These are phyloP conservation scores for Diplodus puntazzo DNA, from an alignment of 2,797 vertebrate genomes.

Conservation along the genomic window DNA sequence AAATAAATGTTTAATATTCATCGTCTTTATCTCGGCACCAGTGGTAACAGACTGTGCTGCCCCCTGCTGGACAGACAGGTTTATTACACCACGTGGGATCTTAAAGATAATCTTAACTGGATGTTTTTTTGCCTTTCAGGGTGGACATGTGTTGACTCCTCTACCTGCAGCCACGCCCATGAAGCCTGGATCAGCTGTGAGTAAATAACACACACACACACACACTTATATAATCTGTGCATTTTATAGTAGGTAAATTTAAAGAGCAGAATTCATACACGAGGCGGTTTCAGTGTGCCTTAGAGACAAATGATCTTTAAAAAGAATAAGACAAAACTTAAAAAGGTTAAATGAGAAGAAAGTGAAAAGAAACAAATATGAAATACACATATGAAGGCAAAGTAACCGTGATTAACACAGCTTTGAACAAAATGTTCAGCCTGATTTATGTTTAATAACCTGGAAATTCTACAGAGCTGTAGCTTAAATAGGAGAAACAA, in stretches of 20 bases:
- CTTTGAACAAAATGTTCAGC: too few relatives aligned
- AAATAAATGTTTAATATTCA: too few relatives aligned
- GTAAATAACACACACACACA: constrained; percentile 66
- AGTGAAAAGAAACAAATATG: too few relatives aligned
- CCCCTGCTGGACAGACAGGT: constrained; percentile 18
- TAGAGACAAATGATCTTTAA: not conserved
- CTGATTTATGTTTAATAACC: too few relatives aligned
- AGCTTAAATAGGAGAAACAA: too few relatives aligned
- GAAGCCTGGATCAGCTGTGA: constrained; percentile 98
- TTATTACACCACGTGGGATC: not conserved
- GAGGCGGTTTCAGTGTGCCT: not conserved
- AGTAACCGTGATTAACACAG: too few relatives aligned
- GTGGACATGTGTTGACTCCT: constrained; percentile 95
- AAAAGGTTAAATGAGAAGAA: not conserved
- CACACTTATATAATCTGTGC: not conserved
- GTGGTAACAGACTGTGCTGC: not conserved
- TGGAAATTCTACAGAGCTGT: too few relatives aligned
- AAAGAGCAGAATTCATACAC: not conserved
- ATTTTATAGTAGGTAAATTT: not conserved
- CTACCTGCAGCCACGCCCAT: constrained; percentile 93
- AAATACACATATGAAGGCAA: too few relatives aligned
- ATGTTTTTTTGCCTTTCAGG: constrained; percentile 81
- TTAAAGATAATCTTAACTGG: not conserved
- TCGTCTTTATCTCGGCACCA: too few relatives aligned
- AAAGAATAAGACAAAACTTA: not conserved